Conservation (phyloP, 2,797 vertebrate genomes). For the Aulostomus chinensis region DNA sequence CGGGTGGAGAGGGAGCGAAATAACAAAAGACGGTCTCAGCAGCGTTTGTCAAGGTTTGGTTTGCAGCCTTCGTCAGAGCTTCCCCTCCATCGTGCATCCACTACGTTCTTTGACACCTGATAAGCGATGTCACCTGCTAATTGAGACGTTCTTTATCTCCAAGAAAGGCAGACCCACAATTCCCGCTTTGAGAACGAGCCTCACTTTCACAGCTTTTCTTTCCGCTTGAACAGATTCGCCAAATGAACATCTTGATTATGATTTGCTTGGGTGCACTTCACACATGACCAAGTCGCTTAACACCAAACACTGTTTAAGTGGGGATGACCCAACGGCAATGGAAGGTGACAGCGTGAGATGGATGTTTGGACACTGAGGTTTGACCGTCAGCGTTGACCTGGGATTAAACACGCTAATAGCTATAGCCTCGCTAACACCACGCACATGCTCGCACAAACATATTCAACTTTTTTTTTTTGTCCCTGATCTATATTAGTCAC, state of each 20-base stretch:
- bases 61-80: no score
- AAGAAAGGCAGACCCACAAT: no score
- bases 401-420: conserved; percentile 14
- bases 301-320: conserved; percentile 49
- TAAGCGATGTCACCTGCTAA: no score
- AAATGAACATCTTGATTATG: conserved; percentile 59
- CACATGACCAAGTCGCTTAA: conserved; percentile 56
- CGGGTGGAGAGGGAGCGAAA: no score
- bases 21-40: no score
- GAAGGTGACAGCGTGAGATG: conserved; percentile 50
- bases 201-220: no score
- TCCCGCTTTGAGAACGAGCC: no score
- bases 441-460: neutral
- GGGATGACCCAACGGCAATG: conserved; percentile 47
- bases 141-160: no score
- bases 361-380: conserved; percentile 38
- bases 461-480: neutral
- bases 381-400: conserved; percentile 51
- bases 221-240: no score
- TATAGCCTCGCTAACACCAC: conserved; percentile 2
- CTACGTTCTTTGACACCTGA: no score
- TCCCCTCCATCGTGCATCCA: no score
- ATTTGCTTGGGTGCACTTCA: conserved; percentile 50
- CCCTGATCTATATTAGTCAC: neutral
- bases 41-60: no score